Evolutionary conservation across 35 echinoderm and acorn worm species (phyloP).

Genomic region (Patiria miniata): DNA sequence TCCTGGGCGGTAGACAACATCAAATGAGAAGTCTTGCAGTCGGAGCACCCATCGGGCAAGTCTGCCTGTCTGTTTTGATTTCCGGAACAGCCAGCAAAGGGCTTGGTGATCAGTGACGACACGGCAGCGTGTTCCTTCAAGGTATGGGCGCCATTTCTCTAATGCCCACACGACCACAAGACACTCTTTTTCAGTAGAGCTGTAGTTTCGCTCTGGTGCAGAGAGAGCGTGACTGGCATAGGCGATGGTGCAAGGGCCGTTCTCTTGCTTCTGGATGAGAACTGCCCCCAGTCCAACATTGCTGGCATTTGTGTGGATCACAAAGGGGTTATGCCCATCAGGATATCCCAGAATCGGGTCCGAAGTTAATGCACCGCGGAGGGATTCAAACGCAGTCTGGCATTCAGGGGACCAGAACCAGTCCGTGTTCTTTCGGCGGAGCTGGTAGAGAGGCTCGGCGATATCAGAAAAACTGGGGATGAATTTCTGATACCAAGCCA

Average conservation of each 20-base stretch:
- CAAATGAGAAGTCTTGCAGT: constrained; percentile 36
- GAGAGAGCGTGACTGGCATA: constrained; percentile 16
- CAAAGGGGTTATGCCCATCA: constrained; percentile 3
- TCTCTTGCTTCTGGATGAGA: neutral
- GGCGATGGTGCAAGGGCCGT: neutral
- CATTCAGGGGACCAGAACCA: constrained; percentile 10
- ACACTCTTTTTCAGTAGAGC: constrained; percentile 33
- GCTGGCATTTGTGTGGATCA: constrained; percentile 33
- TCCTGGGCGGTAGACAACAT: constrained; percentile 35
- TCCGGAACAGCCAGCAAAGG: constrained; percentile 32
- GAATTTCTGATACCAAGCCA: constrained; percentile 31
- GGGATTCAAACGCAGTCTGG: neutral
- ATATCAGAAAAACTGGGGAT: neutral
- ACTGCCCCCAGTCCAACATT: too few species aligned
- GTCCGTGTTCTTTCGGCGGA: neutral
- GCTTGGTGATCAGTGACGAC: constrained; percentile 52
- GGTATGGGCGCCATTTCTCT: constrained; percentile 45
- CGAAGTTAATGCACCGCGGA: neutral
- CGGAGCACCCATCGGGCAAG: constrained; percentile 47
- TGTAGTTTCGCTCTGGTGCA: neutral
- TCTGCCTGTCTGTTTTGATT: neutral
- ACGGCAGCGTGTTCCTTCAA: constrained; percentile 14
- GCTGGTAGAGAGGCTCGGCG: neutral
- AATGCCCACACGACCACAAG: constrained; percentile 44
- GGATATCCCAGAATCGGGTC: constrained; percentile 32